Conservation (phyloP, 1,140 invertebrate species). For the Drosophila insularis region DNA sequence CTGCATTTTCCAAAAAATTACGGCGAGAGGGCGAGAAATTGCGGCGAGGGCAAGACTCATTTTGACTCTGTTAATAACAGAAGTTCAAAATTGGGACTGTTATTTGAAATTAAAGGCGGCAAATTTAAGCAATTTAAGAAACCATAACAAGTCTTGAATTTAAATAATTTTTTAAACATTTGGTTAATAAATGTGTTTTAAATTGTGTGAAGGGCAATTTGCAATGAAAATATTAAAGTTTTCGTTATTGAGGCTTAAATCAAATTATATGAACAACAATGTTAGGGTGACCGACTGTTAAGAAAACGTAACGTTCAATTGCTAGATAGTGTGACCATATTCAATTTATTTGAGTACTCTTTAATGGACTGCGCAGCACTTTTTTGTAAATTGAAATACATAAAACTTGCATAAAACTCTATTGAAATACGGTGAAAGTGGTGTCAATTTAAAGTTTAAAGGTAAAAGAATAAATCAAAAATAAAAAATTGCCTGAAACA, state of each 20-base stretch:
- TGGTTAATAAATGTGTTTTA: too few species aligned
- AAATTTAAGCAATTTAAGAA: too few species aligned
- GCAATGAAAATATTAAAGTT: not conserved
- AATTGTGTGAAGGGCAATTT: too few species aligned
- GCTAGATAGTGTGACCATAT: not conserved
- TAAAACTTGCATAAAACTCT: slow-evolving; percentile 2
- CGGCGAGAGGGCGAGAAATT: too few species aligned
- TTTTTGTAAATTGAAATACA: slow-evolving; percentile 3
- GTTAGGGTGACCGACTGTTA: not conserved
- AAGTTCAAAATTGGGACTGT: too few species aligned
- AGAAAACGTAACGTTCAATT: not conserved
- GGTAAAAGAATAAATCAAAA: not conserved
- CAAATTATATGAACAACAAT: not conserved
- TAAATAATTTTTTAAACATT: too few species aligned
- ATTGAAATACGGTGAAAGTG: slow-evolving; percentile 9
- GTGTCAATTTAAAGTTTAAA: not conserved
- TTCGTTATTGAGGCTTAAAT: not conserved
- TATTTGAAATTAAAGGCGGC: too few species aligned
- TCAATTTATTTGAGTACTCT: not conserved
- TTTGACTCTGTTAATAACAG: too few species aligned
- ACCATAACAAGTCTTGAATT: too few species aligned
- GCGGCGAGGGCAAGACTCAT: too few species aligned
- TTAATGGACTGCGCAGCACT: slow-evolving; percentile 1
- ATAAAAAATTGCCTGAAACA: not conserved
- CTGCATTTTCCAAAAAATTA: too few species aligned